A percentile compares a stretch with the other conserved stretches of the same genome.
Evolutionary conservation across 1,140 invertebrate species (phyloP).

Genomic region (Pygmarrhopalites habei): DNA sequence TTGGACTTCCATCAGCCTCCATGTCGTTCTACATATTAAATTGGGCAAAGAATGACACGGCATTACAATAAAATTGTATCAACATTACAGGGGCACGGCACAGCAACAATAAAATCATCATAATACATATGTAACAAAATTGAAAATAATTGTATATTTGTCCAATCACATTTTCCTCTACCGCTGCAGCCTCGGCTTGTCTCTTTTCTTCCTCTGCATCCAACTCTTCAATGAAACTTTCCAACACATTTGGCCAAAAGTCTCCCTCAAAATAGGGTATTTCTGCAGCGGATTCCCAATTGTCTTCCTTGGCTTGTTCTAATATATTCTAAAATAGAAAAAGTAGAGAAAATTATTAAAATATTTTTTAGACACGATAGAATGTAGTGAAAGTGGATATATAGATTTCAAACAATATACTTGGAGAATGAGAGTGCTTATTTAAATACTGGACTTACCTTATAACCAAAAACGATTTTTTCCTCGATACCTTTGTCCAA

Average conservation of each 20-base stretch:
- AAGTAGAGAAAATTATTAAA: no score
- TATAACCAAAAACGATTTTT: conserved; percentile 96
- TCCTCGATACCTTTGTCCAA: conserved; percentile 98
- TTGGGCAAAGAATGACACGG: no score
- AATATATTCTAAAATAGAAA: conserved; percentile 69
- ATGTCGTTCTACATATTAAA: conserved; percentile 54
- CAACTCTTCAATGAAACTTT: conserved; percentile 97
- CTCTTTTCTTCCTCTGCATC: conserved; percentile 94
- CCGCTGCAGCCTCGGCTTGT: conserved; percentile 79
- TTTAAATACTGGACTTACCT: conserved; percentile 58
- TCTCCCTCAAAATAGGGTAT: conserved; percentile 99
- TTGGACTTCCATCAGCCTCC: conserved; percentile 76
- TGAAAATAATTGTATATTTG: no score
- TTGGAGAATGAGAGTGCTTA: no score
- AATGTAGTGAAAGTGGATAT: background rate
- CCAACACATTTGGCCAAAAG: conserved; percentile 99
- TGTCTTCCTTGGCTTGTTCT: conserved; percentile 98
- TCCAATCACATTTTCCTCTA: conserved; percentile 46
- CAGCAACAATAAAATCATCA: no score
- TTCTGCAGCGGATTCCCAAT: conserved; percentile 87
- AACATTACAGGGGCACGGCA: no score
- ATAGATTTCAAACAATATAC: no score
- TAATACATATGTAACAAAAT: no score
- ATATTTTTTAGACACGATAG: no score
- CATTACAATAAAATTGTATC: no score